These are phyloP conservation scores for Arothron firmamentum DNA, from an alignment of 2,113 vertebrate genomes.

Conservation along the genomic window DNA sequence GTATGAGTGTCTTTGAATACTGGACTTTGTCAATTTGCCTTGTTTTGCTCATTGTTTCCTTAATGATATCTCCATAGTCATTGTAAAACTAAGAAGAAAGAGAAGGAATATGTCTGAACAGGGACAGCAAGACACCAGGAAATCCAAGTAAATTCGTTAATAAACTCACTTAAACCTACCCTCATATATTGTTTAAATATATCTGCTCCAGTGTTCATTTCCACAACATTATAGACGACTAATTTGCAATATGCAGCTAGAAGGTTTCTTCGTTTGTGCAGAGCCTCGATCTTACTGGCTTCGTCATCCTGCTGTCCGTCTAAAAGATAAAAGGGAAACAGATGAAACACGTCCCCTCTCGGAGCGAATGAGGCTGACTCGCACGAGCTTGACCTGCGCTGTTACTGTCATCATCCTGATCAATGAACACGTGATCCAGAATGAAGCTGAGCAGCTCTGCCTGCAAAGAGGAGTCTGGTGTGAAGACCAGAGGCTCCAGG, in stretches of 20 bases:
- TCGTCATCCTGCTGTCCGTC: constrained; percentile 97
- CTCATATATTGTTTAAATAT: constrained; percentile 99
- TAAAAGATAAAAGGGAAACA: constrained; percentile 41
- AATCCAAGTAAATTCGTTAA: not conserved
- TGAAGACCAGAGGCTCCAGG: constrained; percentile 89
- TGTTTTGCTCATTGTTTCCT: constrained; percentile 98
- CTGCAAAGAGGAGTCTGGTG: constrained; percentile 89
- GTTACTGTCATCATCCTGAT: constrained; percentile 92
- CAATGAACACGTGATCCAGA: constrained; percentile 95
- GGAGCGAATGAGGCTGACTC: not conserved
- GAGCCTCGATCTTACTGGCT: constrained; percentile 94
- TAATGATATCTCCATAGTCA: constrained; percentile 97
- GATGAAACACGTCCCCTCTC: not conserved
- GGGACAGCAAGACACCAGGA: not conserved
- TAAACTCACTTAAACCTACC: constrained; percentile 69
- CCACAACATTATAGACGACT: constrained; percentile 95
- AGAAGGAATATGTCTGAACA: not conserved
- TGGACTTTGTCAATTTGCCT: constrained; percentile 96
- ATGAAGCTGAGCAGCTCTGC: constrained; percentile 94
- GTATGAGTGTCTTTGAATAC: constrained; percentile 94
- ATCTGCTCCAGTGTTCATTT: constrained; percentile 94
- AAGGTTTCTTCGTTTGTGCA: constrained; percentile 95
- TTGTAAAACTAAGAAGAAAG: constrained; percentile 86
- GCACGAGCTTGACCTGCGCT: constrained; percentile 86
- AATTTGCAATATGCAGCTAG: constrained; percentile 96